Conservation (phyloP, 2,797 vertebrate genomes). For the Alcedo quadribrachys region DNA sequence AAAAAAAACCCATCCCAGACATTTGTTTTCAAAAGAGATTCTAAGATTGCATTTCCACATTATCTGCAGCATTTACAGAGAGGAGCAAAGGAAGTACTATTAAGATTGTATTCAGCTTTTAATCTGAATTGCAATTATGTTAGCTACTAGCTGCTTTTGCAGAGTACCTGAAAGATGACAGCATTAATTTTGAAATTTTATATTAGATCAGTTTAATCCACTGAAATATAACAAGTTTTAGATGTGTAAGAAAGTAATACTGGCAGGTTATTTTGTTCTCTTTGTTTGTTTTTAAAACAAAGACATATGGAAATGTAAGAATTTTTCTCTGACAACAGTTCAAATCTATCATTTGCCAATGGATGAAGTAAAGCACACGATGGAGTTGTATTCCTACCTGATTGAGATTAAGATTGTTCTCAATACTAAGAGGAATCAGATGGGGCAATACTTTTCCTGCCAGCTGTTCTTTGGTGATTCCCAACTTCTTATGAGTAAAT, state of each 20-base stretch:
- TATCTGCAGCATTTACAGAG: no score
- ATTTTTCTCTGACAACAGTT: neutral
- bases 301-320: neutral
- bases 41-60: no score
- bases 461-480: conserved; percentile 97
- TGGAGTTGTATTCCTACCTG: conserved; percentile 82
- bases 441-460: conserved; percentile 94
- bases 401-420: conserved; percentile 97
- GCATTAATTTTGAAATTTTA: no score
- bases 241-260: neutral
- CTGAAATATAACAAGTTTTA: no score
- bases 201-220: no score
- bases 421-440: conserved; percentile 95
- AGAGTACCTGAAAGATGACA: no score
- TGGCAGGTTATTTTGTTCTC: neutral
- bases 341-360: neutral
- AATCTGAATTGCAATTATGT: no score
- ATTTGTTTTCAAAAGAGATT: neutral
- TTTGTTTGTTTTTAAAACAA: neutral
- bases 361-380: neutral
- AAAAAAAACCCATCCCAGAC: neutral
- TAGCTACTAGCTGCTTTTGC: no score
- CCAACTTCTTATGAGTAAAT: conserved; percentile 97
- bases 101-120: no score
- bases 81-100: no score